Base-by-base conservation (phyloP, 1,140 invertebrate genomes). In the Drosophila subobscura region DNA sequence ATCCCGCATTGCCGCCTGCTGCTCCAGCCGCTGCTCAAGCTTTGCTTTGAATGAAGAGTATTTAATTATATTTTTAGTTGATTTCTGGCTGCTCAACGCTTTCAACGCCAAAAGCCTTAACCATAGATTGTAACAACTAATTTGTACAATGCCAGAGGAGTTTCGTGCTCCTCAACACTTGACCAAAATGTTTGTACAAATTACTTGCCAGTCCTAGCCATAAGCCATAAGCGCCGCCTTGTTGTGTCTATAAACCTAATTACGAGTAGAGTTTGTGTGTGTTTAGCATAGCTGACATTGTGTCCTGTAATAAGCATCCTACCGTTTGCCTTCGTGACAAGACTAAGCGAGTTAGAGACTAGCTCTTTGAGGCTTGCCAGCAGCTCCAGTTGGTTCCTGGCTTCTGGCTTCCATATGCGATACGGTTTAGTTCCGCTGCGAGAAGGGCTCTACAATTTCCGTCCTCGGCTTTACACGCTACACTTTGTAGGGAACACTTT, bases 31-130 rank as follows among this genome's bases (percentile, higher is more conserved):
- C 56, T 45, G 52, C 45, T 54, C 45, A 54, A 71, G 64, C 79
- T 84, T 83, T 84, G 79, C 75, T 83, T 83, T 83, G 79, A 79
- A 79, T 84, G 20, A 23, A 23, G 41, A 54, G 46, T 67, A n/a
- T 54, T 56, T 53, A 59, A 72, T 56, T 55, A 63, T 59, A 63
- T 59, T 76, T 67, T 68, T 60, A 64, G 45, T 73, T 70, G 20
- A 64, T 73, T 81, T 74, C 58, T 72, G 72, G 68, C 71, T 81
- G 77, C 73, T 59, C 72, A 51, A 76, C 45, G 76, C 76, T 73
- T 79, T 68, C 46, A 55, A 70, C 56, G 55, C 50, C 73, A 72
- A 41, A 51, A 70, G 72, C 58, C 71, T 79, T 75, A 79, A 59
- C 54, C 53, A 59, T 50, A 55, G 66, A 71, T 29, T 29, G 50